These are phyloP conservation scores for Phania funesta DNA, from an alignment of 2,888 invertebrate genomes.

Conservation along the genomic window DNA sequence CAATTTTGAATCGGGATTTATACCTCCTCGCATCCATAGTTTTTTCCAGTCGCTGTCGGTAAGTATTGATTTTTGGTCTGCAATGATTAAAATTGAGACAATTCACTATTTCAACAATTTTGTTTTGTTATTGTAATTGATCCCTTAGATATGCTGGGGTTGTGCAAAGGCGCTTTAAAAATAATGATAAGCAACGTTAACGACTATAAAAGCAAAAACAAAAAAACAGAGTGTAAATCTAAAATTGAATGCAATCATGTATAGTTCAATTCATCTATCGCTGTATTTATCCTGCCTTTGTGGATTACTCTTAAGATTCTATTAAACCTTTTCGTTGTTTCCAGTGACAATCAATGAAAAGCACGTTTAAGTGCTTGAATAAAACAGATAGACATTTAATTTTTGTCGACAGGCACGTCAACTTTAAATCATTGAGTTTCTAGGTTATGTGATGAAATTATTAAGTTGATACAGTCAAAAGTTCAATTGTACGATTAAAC, in stretches of 20 bases:
- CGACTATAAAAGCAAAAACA: too few relatives aligned
- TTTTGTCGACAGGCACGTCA: conserved; percentile 9
- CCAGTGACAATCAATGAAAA: conserved; percentile 40
- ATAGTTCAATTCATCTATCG: conserved; percentile 7
- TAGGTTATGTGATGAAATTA: not conserved
- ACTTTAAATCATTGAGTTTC: not conserved
- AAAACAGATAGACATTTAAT: conserved; percentile 14
- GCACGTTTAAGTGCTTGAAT: conserved; percentile 7
- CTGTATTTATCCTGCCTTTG: not conserved
- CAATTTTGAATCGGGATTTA: conserved; percentile 79
- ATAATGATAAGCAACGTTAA: conserved; percentile 26
- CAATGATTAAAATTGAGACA: conserved; percentile 65
- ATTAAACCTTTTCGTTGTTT: conserved; percentile 9
- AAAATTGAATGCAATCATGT: conserved; percentile 25
- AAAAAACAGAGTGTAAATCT: too few relatives aligned
- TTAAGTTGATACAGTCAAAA: conserved; percentile 7
- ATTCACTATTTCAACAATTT: not conserved
- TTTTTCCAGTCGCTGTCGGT: conserved; percentile 81
- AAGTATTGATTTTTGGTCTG: conserved; percentile 81
- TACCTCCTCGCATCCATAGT: conserved; percentile 80
- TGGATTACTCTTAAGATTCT: not conserved
- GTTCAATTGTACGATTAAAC: not conserved
- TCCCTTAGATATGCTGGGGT: not conserved
- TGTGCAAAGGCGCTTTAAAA: not conserved
- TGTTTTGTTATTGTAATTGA: not conserved